Percentiles rank a stretch among this genome's conserved stretches.
Evolutionary conservation across 2,888 invertebrate genomes (phyloP).

Genomic region (Campaea margaritaria): DNA sequence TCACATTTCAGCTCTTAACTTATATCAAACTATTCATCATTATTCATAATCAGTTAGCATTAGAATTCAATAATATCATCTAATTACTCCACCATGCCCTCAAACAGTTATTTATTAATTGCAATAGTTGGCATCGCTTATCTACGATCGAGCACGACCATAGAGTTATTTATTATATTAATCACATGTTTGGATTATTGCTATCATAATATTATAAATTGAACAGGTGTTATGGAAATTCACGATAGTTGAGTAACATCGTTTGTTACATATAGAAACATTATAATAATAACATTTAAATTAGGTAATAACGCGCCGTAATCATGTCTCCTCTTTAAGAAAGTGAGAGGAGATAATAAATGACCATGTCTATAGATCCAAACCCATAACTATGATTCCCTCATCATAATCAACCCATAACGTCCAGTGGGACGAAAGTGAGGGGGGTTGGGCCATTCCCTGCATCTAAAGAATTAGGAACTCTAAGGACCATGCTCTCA

Average conservation of each 20-base stretch:
- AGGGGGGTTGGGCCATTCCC: too few species aligned
- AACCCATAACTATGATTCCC: too few species aligned
- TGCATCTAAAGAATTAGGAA: too few species aligned
- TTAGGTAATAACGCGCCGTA: too few species aligned
- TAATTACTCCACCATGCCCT: constrained; percentile 35
- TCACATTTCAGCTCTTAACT: constrained; percentile 25
- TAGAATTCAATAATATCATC: constrained; percentile 26
- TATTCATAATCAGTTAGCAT: constrained; percentile 13
- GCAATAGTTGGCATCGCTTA: constrained; percentile 24
- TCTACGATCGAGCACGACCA: constrained; percentile 24
- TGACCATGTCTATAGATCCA: too few species aligned
- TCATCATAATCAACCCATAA: too few species aligned
- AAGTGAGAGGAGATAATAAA: too few species aligned
- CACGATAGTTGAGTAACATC: neutral
- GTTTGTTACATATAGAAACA: neutral
- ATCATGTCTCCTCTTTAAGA: too few species aligned
- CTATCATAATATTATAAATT: constrained; percentile 24
- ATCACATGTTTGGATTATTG: constrained; percentile 31
- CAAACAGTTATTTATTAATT: constrained; percentile 32
- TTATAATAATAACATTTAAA: neutral
- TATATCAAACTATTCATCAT: constrained; percentile 22
- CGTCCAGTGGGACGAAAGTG: too few species aligned
- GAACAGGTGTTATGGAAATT: neutral
- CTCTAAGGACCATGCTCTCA: too few species aligned
- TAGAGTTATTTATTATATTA: constrained; percentile 30